Evolutionary conservation across 2,888 invertebrate species (phyloP), one percentile per base, ranked within the genome.

Genomic region (Slavum lentiscoides): DNA sequence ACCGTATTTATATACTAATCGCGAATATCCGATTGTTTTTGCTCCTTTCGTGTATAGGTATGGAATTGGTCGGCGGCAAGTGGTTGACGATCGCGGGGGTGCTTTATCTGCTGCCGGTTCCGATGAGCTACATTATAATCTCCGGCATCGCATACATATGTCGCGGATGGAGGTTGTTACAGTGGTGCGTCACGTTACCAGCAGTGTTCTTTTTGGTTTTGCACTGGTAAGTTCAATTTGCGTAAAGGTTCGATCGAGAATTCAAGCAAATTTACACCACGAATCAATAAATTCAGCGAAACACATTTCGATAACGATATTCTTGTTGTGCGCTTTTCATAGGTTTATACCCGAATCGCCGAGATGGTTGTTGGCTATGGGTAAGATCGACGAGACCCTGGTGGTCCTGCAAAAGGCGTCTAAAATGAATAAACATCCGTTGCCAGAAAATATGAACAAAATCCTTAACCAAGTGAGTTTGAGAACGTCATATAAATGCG

Each of bases 11-110:
- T n/a, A n/a, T 58, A 58, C 6, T n/a, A 30, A 30, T 4, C 30
- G 30, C 4, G 30, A 30, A 30, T 30, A 30, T 30, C 30, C 30
- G 30, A 30, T 30, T 30, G 30, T 81, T 62, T 53, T 55, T 5
- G 9, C 43, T 68, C 19, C 13, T 55, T 66, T 3, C 21, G 4
- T 37, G 17, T 17, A 30, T 82, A 87, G 91, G 92, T 59, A 92
- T 93, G 84, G 94, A 94, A 86, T 87, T 93, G 80, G 93, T 93
- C 6, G 93, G 92, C 23, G 93, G 93, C 3, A 91, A 92, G 84
- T 93, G 93, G 93, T 89, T 93, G 83, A 93, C 93, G 5, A 91
- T 93, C 82, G 91, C 93, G 3, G 94, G 94, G 80, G 92, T 94
- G 82, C 92, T 92, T 84, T 93, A 93, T 86, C 89, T 93, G 85